These are phyloP conservation scores for Drosophila erecta DNA, from an alignment of 1,140 invertebrate species.

Conservation along the genomic window DNA sequence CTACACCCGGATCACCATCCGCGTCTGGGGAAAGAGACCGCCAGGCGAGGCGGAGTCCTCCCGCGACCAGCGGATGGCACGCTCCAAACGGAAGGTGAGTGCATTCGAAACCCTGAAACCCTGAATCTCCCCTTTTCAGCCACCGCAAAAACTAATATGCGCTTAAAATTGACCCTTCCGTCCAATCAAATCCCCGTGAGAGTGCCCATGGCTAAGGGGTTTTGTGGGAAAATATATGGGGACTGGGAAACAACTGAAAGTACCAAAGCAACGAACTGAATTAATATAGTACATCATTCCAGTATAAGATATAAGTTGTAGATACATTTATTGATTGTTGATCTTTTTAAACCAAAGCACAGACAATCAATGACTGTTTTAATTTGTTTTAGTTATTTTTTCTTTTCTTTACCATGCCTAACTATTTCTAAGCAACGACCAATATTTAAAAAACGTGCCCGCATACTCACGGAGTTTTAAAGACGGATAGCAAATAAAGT, in stretches of 20 bases:
- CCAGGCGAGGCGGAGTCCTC: slow-evolving; percentile 94
- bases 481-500: no score
- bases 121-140: neutral
- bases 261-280: no score
- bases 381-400: no score
- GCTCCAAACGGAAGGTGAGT: slow-evolving; percentile 95
- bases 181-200: slow-evolving; percentile 16
- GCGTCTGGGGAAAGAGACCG: slow-evolving; percentile 94
- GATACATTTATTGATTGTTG: no score
- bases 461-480: no score
- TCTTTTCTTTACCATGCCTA: no score
- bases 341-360: no score
- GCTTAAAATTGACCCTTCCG: slow-evolving; percentile 37
- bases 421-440: no score
- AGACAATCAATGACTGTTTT: no score
- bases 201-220: neutral
- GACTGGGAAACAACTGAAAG: neutral
- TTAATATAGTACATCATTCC: no score
- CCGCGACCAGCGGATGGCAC: slow-evolving; percentile 92
- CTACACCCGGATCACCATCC: slow-evolving; percentile 93
- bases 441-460: no score
- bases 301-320: no score
- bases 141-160: slow-evolving; percentile 76
- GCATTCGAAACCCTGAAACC: neutral
- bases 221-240: neutral